phyloP scores from a whole-genome alignment of 2,113 vertebrate species.

The Theristicus caerulescens region DNA sequence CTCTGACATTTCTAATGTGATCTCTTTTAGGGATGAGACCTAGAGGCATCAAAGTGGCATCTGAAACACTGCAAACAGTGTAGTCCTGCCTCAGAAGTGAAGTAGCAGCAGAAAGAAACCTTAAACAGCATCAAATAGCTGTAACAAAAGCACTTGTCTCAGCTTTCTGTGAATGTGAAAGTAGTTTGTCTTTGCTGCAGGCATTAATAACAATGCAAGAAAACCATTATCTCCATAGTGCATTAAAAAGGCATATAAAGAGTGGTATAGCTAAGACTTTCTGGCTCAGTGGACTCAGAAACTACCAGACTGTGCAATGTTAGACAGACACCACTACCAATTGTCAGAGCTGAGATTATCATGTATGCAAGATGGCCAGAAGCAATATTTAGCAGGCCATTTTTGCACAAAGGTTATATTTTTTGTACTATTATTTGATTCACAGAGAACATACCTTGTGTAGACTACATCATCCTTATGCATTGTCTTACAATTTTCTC shows the following conservation, averaged over 20 bases:
- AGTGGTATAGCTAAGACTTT: neutral
- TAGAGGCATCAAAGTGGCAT: neutral
- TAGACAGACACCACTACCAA: neutral
- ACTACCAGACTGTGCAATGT: too few species aligned
- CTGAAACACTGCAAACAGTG: neutral
- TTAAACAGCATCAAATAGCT: neutral
- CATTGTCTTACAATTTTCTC: neutral
- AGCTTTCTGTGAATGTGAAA: rapidly evolving
- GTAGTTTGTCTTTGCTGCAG: neutral
- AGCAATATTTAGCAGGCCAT: neutral
- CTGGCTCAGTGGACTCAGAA: neutral
- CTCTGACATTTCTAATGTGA: neutral
- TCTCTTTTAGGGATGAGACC: neutral
- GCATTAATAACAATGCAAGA: neutral
- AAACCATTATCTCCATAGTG: neutral
- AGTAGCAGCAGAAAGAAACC: neutral
- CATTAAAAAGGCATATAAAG: neutral
- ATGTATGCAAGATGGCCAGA: rapidly evolving
- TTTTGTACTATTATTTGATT: neutral
- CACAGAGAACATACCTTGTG: too few species aligned
- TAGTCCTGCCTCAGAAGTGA: neutral
- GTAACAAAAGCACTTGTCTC: neutral
- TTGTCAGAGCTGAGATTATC: neutral
- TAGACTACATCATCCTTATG: too few species aligned
- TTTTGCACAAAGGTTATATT: neutral